Evolutionary conservation across 2,113 vertebrate genomes (phyloP), one percentile per base, ranked within the genome.

Genomic region (Uria aalge): DNA sequence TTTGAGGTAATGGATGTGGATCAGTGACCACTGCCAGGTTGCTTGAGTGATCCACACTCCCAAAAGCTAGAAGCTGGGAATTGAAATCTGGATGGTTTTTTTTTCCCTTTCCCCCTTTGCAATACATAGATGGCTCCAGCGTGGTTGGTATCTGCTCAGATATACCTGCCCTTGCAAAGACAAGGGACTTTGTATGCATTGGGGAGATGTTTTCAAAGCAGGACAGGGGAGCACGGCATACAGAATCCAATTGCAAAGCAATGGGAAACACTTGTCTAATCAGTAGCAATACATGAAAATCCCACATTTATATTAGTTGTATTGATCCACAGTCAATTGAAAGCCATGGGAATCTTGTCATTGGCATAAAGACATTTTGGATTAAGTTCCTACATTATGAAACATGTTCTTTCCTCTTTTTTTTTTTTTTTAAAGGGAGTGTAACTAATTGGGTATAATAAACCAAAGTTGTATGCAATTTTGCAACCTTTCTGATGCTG

Each of bases 401-500:
- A 50, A 59, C 8, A 5, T 1, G 34, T 19, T 86, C 41, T 26
- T 66, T 72, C 62, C 57, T 36, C 23, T 27, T 67, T 68, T 67
- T 68, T 47, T 73, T 21, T 15, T 57, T 50, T 56, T 45, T 68
- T 27, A 19, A 41, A 92, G 80, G 73, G 83, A 91, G 86, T 91
- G 80, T 78, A 48, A 23, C 74, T 36, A 43, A 52, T n/a, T 67
- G 64, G 53, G 24, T 55, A 34, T 5, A 85, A 73, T 69, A 91
- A 95, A 80, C 77, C 48, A 2, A 53, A 82, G 80, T 18, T 82
- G 34, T 60, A 40, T 57, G 86, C 52, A 82, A 52, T 97, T 94
- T 96, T 96, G 86, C 92, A 95, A 68, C 53, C 19, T 66, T 66
- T n/a, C 53, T 82, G 91, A 32, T 85, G 86, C 90, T 53, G 50